Evolutionary conservation across 92 coral and sea anemone genomes (phyloP), one percentile per base, ranked within the genome.

Genomic region (Bergia sp.): DNA sequence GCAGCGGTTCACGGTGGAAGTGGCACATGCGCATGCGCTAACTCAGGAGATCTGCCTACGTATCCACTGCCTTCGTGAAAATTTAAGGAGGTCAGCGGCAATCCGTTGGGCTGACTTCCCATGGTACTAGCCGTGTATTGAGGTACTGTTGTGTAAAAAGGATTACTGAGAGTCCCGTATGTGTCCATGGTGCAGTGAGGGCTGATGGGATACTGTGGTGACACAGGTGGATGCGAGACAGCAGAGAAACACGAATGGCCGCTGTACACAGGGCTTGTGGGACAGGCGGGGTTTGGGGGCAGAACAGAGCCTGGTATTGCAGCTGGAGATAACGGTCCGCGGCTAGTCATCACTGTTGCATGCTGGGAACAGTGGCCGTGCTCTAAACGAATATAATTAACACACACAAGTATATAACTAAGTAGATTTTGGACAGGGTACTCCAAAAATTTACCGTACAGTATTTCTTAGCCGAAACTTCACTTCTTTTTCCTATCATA

Each of bases 181-280:
- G 93, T 91, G 20, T 95, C 98, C 20, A 92, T 82, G 6, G 93
- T 80, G 81, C 94, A 95, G 92, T 91, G 94, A 40, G 96, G 98
- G 71, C 92, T 85, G 53, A 95, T 87, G 82, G 95, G 92, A 87
- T 95, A 95, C 71, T 89, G 94, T 77, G 95, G 93, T 20, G 96
- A 86, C 37, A 90, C 73, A 5, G 98, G 89, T 44, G 92, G 95
- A 55, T 91, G 91, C 21, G 96, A 92, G n/a, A 94, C 77, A 37
- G 93, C 49, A 38, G 92, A 69, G 80, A 94, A 89, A 85, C 94
- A 94, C 23, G 94, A 92, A 77, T 93, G 94, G 11, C 92, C 88
- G 74, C 85, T 92, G 88, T 80, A 90, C 86, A 89, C 91, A 13
- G 92, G 67, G 65, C 88, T 92, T 82, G 94, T 75, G 76, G 80